These are phyloP conservation scores for Micropoecilia bifurca DNA, from an alignment of 2,797 vertebrate genomes.

Conservation along the genomic window DNA sequence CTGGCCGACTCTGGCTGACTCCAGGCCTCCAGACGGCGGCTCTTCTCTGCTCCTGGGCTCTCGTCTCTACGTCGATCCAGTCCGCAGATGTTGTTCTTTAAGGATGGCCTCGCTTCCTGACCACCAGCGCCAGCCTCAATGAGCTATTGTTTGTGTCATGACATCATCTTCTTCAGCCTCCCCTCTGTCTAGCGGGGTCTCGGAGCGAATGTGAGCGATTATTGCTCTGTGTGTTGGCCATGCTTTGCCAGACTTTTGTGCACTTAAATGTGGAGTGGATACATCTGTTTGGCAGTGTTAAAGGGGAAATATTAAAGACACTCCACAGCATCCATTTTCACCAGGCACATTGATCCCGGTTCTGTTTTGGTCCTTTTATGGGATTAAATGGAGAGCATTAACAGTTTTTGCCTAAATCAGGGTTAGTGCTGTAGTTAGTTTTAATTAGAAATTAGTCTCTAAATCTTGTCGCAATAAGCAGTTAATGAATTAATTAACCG, in stretches of 20 bases:
- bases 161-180: conserved; percentile 85
- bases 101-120: conserved; percentile 81
- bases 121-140: conserved; percentile 79
- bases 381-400: conserved; percentile 18
- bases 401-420: conserved; percentile 15
- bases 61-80: conserved; percentile 1
- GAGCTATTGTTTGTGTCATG: conserved; percentile 85
- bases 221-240: conserved; percentile 51
- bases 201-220: conserved; percentile 43
- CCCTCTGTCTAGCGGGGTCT: conserved; percentile 75
- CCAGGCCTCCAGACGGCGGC: conserved; percentile 40
- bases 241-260: conserved; percentile 66
- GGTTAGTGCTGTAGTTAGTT: conserved; percentile 4
- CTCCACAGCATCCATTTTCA: conserved; percentile 22
- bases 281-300: conserved; percentile 69
- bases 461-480: too few relatives aligned
- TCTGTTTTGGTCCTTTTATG: conserved; percentile 9
- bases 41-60: conserved; percentile 7
- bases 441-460: too few relatives aligned
- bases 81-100: conserved; percentile 84
- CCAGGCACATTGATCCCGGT: conserved; percentile 15
- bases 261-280: conserved; percentile 71
- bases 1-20: conserved; percentile 31
- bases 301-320: conserved; percentile 51
- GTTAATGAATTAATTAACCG: too few relatives aligned